These are phyloP conservation scores for Chamaea fasciata DNA, from an alignment of 2,113 vertebrate genomes.

Conservation along the genomic window DNA sequence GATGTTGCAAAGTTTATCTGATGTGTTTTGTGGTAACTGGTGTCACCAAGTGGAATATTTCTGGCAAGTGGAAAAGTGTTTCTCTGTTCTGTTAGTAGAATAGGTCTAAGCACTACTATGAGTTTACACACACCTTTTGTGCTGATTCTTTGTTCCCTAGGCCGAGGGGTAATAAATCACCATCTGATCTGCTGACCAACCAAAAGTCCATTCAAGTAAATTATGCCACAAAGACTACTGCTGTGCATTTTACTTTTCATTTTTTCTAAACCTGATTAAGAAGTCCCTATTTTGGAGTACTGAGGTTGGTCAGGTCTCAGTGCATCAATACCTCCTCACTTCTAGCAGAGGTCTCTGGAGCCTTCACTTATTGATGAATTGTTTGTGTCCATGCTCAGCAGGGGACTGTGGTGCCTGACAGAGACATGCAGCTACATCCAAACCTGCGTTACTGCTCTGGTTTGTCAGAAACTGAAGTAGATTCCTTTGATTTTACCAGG, in stretches of 20 bases:
- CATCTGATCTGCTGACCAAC: background rate
- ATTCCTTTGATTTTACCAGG: background rate
- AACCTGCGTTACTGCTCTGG: background rate
- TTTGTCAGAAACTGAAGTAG: background rate
- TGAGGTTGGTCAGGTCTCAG: background rate
- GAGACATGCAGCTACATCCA: background rate
- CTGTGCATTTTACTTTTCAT: background rate
- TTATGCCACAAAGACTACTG: background rate
- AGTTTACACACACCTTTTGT: background rate
- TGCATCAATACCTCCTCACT: background rate
- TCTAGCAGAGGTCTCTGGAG: background rate
- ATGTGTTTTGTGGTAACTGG: background rate
- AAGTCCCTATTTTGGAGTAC: background rate
- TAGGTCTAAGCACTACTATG: background rate
- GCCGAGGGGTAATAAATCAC: constrained; percentile 13
- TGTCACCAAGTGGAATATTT: background rate
- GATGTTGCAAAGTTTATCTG: background rate
- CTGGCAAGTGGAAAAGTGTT: background rate
- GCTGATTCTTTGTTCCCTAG: background rate
- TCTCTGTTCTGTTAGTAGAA: background rate
- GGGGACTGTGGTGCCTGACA: background rate
- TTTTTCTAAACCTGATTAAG: background rate
- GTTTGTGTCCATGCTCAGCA: background rate
- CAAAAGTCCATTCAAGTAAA: background rate
- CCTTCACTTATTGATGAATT: background rate